Evolutionary conservation across 2,888 invertebrate genomes (phyloP), one percentile per base, ranked within the genome.

Genomic region (Agrotis clavis): DNA sequence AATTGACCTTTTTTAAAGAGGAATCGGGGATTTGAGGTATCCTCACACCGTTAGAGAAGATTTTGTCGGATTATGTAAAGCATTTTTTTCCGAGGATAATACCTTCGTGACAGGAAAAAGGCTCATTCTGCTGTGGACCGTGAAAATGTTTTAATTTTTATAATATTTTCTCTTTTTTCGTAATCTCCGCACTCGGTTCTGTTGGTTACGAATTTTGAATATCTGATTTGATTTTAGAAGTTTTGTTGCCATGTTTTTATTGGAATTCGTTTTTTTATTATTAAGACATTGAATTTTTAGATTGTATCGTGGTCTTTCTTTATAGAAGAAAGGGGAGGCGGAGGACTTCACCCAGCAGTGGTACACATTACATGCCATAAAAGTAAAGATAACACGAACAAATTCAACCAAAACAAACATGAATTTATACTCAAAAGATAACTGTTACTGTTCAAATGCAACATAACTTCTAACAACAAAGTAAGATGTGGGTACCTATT

Each of bases 31-130:
- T 67, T 83, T 80, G 54, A 56, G 68, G 76, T 71, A 81, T 84
- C 57, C 74, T 77, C 65, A 72, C 81, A 63, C 82, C 84, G 65
- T 81, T 74, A 67, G 51, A 81, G 59, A 67, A 84, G 78, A 75
- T 84, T 84, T 71, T 57, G 51, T 53, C 68, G 78, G 72, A 84
- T 78, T 78, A 83, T 65, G 45, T 74, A 61, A 59, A 67, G 53
- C 67, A 75, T 78, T 84, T 83, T n/a, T 77, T 74, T 72, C 63
- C 47, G 53, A 66, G 61, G 54, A 77, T 74, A 84, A 83, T 78
- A 64, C 82, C 78, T 35, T 53, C 67, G 64, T 77, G 78, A 75
- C 78, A 78, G 77, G 69, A 77, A 77, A 71, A 25, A 47, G 45
- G 62, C 74, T 68, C 74, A 74, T 67, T 74, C 74, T 71, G 56